These are phyloP conservation scores for Anneissia japonica DNA, from an alignment of 35 echinoderm and acorn worm species.

Conservation along the genomic window DNA sequence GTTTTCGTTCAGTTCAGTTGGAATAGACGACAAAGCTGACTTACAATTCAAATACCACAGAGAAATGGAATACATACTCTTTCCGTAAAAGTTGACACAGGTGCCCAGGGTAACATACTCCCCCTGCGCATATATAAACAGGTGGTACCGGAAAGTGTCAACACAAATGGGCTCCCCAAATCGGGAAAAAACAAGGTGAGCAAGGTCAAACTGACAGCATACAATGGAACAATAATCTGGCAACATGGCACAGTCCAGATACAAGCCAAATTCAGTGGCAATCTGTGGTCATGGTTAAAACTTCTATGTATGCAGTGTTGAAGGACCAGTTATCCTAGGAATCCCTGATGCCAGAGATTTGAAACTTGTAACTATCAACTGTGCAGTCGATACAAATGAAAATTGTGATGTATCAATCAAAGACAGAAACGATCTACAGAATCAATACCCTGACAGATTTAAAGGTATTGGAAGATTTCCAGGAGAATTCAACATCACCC, in stretches of 20 bases:
- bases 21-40: not conserved
- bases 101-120: slow-evolving; percentile 9
- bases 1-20: slow-evolving; percentile 14
- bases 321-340: slow-evolving; percentile 14
- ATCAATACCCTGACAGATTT: not conserved
- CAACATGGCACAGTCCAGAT: slow-evolving; percentile 10
- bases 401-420: not conserved
- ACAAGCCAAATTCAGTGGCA: not conserved
- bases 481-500: not conserved
- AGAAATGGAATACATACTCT: not conserved
- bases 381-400: not conserved
- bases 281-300: not conserved
- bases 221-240: not conserved
- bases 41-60: not conserved
- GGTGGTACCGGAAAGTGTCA: not conserved
- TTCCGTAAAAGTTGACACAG: slow-evolving; percentile 31
- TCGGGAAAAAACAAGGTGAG: not conserved
- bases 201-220: not conserved
- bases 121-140: too few species aligned
- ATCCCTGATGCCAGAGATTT: slow-evolving; percentile 8
- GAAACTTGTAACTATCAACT: slow-evolving; percentile 20
- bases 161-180: not conserved
- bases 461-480: not conserved
- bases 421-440: not conserved
- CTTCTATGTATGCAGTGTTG: slow-evolving; percentile 34